phyloP scores from a whole-genome alignment of 2,113 vertebrate species.

The Pristiophorus japonicus region DNA sequence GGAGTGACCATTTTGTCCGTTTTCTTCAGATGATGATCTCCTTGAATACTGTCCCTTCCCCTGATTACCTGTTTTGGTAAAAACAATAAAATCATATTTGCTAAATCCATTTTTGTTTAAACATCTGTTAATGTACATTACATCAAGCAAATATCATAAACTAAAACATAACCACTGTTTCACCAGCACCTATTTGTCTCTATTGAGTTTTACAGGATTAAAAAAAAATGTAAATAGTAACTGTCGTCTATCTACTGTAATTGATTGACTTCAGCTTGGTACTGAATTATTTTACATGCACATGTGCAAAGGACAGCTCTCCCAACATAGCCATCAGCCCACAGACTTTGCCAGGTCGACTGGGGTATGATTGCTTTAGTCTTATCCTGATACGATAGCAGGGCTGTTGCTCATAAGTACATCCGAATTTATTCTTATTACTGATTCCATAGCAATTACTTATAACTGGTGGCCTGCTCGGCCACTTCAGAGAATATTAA shows the following conservation, averaged over 20 bases:
- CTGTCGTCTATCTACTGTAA: not conserved
- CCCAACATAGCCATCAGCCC: not conserved
- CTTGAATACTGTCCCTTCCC: conserved; percentile 30
- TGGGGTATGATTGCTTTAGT: not conserved
- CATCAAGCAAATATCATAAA: not conserved
- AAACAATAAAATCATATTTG: not conserved
- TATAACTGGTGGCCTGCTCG: not conserved
- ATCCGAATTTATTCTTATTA: not conserved
- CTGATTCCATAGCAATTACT: not conserved
- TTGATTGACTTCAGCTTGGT: not conserved
- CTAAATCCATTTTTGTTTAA: not conserved
- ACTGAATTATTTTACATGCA: not conserved
- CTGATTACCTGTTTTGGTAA: not conserved
- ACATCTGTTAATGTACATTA: not conserved
- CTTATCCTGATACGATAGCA: not conserved
- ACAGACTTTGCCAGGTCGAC: too few species aligned
- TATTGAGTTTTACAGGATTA: too few species aligned
- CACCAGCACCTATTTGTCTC: too few species aligned
- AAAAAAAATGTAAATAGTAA: too few species aligned
- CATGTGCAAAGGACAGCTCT: not conserved
- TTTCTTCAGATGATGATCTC: conserved; percentile 32
- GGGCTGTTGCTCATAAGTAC: not conserved
- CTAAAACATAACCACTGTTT: not conserved
- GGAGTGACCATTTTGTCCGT: not conserved
- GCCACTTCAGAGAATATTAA: not conserved